Conservation (phyloP, 2,888 invertebrate species). For the Globia sparganii region DNA sequence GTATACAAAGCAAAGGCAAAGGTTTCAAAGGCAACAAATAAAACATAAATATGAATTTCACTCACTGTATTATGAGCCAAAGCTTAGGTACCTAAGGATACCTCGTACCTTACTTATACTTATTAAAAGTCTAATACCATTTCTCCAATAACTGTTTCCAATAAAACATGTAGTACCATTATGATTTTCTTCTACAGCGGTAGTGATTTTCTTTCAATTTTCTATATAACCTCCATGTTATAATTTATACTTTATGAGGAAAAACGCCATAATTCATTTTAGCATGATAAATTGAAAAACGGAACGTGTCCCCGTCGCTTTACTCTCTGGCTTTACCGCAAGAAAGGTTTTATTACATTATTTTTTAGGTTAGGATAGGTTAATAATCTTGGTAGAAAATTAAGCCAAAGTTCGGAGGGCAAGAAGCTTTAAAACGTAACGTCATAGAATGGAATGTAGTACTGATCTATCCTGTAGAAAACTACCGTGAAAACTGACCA, state of each 20-base stretch:
- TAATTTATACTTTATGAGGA: conserved; percentile 38
- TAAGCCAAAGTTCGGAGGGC: not conserved
- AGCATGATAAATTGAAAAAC: conserved; percentile 41
- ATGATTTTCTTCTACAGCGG: conserved; percentile 18
- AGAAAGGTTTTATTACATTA: conserved; percentile 19
- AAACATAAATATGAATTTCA: not conserved
- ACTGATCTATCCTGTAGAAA: no score
- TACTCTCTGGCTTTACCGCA: conserved; percentile 11
- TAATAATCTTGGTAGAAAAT: conserved; percentile 1
- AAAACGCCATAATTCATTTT: conserved; percentile 46
- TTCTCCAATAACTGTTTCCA: conserved; percentile 2
- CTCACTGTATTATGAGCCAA: not conserved
- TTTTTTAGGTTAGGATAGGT: not conserved
- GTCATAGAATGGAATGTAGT: not conserved
- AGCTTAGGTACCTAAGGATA: not conserved
- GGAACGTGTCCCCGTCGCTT: conserved; percentile 21
- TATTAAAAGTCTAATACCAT: not conserved
- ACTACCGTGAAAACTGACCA: no score
- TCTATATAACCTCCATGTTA: conserved; percentile 26
- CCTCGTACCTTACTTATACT: no score
- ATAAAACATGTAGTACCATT: conserved; percentile 7
- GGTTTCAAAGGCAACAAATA: not conserved
- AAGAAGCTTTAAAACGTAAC: not conserved
- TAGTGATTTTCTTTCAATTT: conserved; percentile 31
- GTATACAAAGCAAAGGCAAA: no score